Evolutionary conservation across 2,888 invertebrate species (phyloP).

Genomic region (Ariolimax columbianus): DNA sequence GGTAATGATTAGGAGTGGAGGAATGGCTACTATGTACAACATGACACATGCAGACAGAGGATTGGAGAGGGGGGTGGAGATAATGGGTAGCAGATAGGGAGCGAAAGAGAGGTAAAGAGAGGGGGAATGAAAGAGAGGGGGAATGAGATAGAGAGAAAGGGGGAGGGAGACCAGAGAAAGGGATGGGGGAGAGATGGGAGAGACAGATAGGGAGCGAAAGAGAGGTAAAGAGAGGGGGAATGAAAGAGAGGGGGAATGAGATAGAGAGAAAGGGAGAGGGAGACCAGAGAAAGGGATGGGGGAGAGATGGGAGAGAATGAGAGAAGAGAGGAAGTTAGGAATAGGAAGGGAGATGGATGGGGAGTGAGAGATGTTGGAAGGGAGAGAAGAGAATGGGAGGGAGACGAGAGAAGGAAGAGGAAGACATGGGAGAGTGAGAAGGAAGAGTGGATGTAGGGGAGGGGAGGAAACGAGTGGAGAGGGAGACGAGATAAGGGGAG

Average conservation of each 20-base stretch:
- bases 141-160: slow-evolving; percentile 34
- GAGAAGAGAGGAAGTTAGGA: slow-evolving; percentile 26
- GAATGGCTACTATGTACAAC: not conserved
- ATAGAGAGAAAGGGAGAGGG: slow-evolving; percentile 3
- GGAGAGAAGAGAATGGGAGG: too few relatives aligned
- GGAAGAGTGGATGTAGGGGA: slow-evolving; percentile 2
- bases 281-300: too few relatives aligned
- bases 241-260: slow-evolving; percentile 9
- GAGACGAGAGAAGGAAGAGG: not conserved
- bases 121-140: slow-evolving; percentile 27
- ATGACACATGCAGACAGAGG: slow-evolving; percentile 14
- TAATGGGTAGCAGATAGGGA: not conserved
- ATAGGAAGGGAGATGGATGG: too few relatives aligned
- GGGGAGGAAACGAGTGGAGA: not conserved
- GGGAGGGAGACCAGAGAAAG: not conserved
- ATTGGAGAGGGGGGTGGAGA: not conserved
- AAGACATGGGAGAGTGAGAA: slow-evolving; percentile 32
- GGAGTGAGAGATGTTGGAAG: too few relatives aligned
- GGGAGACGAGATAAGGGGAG: not conserved
- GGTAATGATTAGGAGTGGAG: not conserved
- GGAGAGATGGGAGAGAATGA: not conserved
- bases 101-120: slow-evolving; percentile 4
- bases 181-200: not conserved
- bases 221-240: slow-evolving; percentile 11
- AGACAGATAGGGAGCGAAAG: slow-evolving; percentile 29